Evolutionary conservation across 2,888 invertebrate species (phyloP).

Genomic region (Eristalis arbustorum): DNA sequence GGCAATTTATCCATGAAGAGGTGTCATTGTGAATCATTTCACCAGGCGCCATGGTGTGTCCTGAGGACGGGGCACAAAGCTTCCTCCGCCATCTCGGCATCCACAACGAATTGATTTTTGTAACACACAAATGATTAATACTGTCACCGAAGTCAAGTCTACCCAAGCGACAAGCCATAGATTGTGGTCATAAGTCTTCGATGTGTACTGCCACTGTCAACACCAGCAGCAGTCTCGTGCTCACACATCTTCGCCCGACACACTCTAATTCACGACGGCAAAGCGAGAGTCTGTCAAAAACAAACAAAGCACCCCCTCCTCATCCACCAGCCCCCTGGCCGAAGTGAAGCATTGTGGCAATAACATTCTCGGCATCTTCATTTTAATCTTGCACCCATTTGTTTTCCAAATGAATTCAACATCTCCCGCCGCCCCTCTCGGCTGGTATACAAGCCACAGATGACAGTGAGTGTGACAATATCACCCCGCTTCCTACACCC

Average conservation of each 20-base stretch:
- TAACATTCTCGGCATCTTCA: slow-evolving; percentile 45
- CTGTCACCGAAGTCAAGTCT: not conserved
- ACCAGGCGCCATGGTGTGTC: no score
- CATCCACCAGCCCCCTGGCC: not conserved
- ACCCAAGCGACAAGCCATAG: not conserved
- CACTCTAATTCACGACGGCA: not conserved
- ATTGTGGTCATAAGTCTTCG: not conserved
- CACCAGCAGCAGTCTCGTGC: not conserved
- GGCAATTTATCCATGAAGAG: no score
- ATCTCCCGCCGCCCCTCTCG: slow-evolving; percentile 25
- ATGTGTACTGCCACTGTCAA: not conserved
- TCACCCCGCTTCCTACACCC: no score
- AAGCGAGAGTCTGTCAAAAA: not conserved
- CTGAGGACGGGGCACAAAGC: no score
- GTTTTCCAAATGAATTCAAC: slow-evolving; percentile 60
- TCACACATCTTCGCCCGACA: not conserved
- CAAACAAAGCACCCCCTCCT: not conserved
- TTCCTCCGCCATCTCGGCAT: no score
- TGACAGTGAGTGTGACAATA: not conserved
- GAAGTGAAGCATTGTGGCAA: slow-evolving; percentile 34
- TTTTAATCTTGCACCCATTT: slow-evolving; percentile 55
- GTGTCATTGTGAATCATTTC: no score
- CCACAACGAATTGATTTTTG: not conserved
- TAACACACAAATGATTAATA: not conserved
- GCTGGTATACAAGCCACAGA: slow-evolving; percentile 25